A percentile compares a stretch with the other conserved stretches of the same genome.
These are phyloP conservation scores for Leucopsar rothschildi DNA, from an alignment of 2,113 vertebrate species.

Conservation along the genomic window DNA sequence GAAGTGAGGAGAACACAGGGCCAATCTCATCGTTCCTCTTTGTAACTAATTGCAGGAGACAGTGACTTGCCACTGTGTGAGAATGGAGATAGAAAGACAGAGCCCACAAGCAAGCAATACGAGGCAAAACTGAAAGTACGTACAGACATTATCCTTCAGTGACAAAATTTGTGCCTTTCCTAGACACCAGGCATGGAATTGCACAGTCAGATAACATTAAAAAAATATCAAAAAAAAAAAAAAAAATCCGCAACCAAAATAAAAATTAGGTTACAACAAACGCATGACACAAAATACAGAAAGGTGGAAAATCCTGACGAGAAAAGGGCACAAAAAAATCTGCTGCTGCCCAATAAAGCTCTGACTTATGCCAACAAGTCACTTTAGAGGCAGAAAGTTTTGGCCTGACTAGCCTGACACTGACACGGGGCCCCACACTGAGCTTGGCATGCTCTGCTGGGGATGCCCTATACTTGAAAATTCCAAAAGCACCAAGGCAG, in stretches of 20 bases:
- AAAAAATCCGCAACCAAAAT: background rate
- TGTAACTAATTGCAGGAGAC: background rate
- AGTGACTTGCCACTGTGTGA: background rate
- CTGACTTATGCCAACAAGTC: accelerated
- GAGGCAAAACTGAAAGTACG: background rate
- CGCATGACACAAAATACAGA: accelerated
- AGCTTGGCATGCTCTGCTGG: background rate
- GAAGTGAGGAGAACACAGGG: background rate
- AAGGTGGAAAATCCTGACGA: background rate
- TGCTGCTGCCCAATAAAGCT: background rate
- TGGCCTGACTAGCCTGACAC: background rate
- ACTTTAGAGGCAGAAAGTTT: background rate
- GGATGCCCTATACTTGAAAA: background rate
- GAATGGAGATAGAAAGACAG: background rate
- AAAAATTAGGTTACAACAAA: background rate
- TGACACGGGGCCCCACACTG: background rate
- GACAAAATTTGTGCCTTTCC: background rate
- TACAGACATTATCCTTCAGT: background rate
- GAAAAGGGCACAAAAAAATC: background rate
- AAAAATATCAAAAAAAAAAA: background rate
- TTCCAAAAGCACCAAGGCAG: background rate
- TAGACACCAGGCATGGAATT: background rate
- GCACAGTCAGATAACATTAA: background rate
- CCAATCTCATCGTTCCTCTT: background rate
- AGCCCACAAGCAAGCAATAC: background rate